A percentile compares a stretch with the other conserved stretches of the same genome.
Evolutionary conservation across 2,113 vertebrate species (phyloP).

Genomic region (Labrus mixtus): DNA sequence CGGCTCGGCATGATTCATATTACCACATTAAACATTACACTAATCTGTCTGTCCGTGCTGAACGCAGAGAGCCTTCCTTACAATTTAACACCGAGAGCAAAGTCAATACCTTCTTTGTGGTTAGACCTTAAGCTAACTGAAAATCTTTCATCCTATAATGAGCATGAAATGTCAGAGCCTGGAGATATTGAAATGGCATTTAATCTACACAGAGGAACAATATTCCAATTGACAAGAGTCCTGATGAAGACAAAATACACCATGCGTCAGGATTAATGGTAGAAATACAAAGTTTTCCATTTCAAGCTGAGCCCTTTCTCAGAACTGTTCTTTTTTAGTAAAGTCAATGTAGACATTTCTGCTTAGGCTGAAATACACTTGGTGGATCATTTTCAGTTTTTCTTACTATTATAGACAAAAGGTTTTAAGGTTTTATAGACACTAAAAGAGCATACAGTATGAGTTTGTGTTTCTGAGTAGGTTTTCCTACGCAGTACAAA

Average conservation of each 20-base stretch:
- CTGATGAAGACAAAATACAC: slow-evolving; percentile 56
- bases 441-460: not conserved
- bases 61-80: slow-evolving; percentile 41
- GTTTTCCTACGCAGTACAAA: slow-evolving; percentile 1
- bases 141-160: slow-evolving; percentile 76
- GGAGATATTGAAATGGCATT: slow-evolving; percentile 75
- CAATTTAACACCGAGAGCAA: slow-evolving; percentile 52
- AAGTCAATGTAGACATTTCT: not conserved
- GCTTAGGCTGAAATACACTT: not conserved
- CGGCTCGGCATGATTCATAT: slow-evolving; percentile 19
- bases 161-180: slow-evolving; percentile 79
- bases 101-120: slow-evolving; percentile 71
- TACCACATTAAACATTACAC: slow-evolving; percentile 15
- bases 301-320: slow-evolving; percentile 10
- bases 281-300: slow-evolving; percentile 28
- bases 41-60: slow-evolving; percentile 36
- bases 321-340: not conserved
- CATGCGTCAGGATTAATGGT: slow-evolving; percentile 29
- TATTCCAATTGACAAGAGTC: slow-evolving; percentile 55
- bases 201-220: slow-evolving; percentile 67
- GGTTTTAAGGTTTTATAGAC: not conserved
- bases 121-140: slow-evolving; percentile 72
- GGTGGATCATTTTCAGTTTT: not conserved
- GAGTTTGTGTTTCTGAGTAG: not conserved
- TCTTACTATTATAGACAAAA: not conserved